A percentile compares a stretch with the other conserved stretches of the same genome.
These are phyloP conservation scores for Anableps anableps DNA, from an alignment of 2,797 vertebrate species.

Conservation along the genomic window DNA sequence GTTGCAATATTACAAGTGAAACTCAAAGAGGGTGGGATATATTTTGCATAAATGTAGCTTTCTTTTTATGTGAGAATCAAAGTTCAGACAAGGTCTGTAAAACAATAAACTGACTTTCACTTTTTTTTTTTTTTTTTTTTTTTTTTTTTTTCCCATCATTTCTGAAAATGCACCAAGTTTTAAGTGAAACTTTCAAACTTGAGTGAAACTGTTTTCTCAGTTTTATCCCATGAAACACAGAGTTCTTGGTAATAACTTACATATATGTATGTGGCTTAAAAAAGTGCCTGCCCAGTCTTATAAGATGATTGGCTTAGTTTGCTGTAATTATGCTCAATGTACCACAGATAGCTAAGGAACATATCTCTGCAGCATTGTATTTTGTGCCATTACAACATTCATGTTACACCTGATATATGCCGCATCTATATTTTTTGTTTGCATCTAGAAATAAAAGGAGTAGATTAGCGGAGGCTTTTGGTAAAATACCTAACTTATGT, in stretches of 20 bases:
- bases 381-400: neutral
- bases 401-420: slow-evolving; percentile 13
- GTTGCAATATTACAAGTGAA: neutral
- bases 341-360: neutral
- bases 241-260: neutral
- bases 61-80: neutral
- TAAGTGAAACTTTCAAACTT: no score
- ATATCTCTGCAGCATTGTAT: neutral
- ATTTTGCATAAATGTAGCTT: neutral
- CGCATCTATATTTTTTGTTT: slow-evolving; percentile 23
- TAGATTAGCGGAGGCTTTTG: slow-evolving; percentile 11
- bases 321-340: neutral
- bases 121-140: neutral
- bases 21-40: neutral
- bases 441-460: slow-evolving; percentile 31
- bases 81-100: no score
- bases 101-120: neutral
- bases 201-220: slow-evolving; percentile 6
- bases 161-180: no score
- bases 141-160: no score
- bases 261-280: neutral
- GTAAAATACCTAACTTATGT: slow-evolving; percentile 9
- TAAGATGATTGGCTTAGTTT: neutral
- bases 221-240: neutral
- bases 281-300: neutral